Conservation (phyloP, 1,140 invertebrate species). For the Drosophila lacertosa region DNA sequence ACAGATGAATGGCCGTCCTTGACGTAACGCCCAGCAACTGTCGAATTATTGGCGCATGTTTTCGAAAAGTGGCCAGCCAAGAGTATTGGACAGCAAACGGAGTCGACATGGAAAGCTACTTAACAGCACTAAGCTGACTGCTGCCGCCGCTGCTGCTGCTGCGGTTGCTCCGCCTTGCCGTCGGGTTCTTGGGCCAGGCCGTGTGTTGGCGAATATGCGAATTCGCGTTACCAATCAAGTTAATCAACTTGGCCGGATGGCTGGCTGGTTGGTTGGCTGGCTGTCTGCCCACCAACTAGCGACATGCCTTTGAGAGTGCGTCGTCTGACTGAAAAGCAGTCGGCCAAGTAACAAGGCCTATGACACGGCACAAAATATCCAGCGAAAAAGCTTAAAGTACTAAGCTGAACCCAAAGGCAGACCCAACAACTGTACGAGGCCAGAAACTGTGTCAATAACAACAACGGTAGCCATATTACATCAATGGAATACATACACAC, state of each 20-base stretch:
- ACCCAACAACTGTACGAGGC: slow-evolving; percentile 44
- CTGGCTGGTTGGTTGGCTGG: slow-evolving; percentile 46
- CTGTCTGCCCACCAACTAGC: slow-evolving; percentile 64
- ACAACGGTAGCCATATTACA: slow-evolving; percentile 66
- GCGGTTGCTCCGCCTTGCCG: slow-evolving; percentile 12
- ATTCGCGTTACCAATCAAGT: slow-evolving; percentile 82
- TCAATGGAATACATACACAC: slow-evolving; percentile 52
- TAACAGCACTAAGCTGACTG: slow-evolving; percentile 61
- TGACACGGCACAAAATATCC: slow-evolving; percentile 54
- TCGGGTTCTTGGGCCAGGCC: slow-evolving; percentile 56
- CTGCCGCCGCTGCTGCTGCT: slow-evolving; percentile 30
- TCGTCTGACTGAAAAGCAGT: slow-evolving; percentile 29
- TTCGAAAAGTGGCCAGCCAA: slow-evolving; percentile 18
- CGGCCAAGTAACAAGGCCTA: slow-evolving; percentile 35
- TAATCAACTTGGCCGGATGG: slow-evolving; percentile 79
- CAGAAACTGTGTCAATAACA: slow-evolving; percentile 79
- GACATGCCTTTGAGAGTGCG: slow-evolving; percentile 71
- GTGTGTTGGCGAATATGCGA: slow-evolving; percentile 74
- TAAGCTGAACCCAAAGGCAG: slow-evolving; percentile 34
- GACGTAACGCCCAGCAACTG: slow-evolving; percentile 68
- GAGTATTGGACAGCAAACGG: slow-evolving; percentile 63
- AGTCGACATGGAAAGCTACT: slow-evolving; percentile 66
- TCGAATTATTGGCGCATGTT: slow-evolving; percentile 41
- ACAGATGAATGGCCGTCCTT: slow-evolving; percentile 78
- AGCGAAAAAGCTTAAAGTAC: slow-evolving; percentile 36